Percentiles rank a stretch among this genome's conserved stretches.
These are phyloP conservation scores for Ommatoiulus sabulosus DNA, from an alignment of 2,888 invertebrate genomes.

Conservation along the genomic window DNA sequence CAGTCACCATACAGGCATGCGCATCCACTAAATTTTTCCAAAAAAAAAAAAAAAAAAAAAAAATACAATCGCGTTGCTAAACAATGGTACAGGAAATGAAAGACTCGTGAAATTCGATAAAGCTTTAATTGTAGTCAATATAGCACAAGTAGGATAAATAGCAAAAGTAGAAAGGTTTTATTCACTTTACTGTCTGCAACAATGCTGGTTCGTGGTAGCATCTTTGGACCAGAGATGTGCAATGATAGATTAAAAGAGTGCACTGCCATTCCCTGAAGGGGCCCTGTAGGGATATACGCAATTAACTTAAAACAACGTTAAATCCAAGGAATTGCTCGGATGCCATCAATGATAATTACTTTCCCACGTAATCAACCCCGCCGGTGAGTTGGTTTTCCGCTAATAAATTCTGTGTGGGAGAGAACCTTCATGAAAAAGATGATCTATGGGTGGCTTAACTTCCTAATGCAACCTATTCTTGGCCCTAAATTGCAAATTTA, in stretches of 20 bases:
- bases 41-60: not conserved
- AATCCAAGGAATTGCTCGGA: not conserved
- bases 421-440: not conserved
- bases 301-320: slow-evolving; percentile 18
- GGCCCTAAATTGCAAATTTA: not conserved
- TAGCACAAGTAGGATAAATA: too few species aligned
- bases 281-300: not conserved
- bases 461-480: not conserved
- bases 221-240: too few species aligned
- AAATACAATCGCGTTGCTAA: not conserved
- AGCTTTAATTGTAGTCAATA: too few species aligned
- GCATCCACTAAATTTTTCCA: not conserved
- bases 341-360: slow-evolving; percentile 22
- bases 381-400: slow-evolving; percentile 22
- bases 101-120: too few species aligned
- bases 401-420: not conserved
- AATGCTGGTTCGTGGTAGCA: not conserved
- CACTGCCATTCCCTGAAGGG: not conserved
- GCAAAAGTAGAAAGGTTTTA: not conserved
- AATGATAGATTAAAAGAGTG: not conserved
- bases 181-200: not conserved
- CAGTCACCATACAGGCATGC: too few species aligned
- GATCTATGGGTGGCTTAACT: not conserved
- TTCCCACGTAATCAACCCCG: slow-evolving; percentile 6
- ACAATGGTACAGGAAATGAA: too few species aligned